phyloP scores from a whole-genome alignment of 2,113 vertebrate species.

The Callithrix jacchus region DNA sequence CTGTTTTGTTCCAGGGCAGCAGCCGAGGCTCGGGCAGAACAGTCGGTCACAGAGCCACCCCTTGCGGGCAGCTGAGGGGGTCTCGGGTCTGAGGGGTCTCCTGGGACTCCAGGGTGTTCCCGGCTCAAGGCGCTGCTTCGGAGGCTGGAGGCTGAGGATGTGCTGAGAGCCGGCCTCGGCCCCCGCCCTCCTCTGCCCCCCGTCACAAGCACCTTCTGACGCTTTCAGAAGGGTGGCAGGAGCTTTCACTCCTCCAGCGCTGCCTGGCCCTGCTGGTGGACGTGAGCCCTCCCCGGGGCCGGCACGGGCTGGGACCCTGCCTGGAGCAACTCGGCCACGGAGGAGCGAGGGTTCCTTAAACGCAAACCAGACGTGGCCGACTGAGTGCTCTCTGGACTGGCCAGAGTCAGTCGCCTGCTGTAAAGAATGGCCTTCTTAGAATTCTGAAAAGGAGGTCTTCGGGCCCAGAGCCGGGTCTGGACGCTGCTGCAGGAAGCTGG shows the following conservation, averaged over 20 bases:
- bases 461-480: not conserved
- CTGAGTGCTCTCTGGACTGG: not conserved
- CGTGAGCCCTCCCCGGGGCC: not conserved
- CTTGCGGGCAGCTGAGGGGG: too few relatives aligned
- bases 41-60: not conserved
- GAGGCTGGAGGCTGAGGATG: not conserved
- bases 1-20: too few relatives aligned
- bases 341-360: not conserved
- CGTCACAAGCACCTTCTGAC: too few relatives aligned
- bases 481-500: fast-evolving
- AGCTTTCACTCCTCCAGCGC: too few relatives aligned
- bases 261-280: not conserved
- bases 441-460: not conserved
- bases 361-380: fast-evolving
- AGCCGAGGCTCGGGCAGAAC: not conserved
- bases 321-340: not conserved
- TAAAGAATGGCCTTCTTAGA: not conserved
- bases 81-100: not conserved
- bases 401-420: not conserved
- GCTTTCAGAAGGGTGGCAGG: too few relatives aligned
- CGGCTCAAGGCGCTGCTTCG: not conserved
- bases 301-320: not conserved
- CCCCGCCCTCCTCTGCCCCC: too few relatives aligned
- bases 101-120: not conserved
- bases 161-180: fast-evolving